Conservation (phyloP, 2,797 vertebrate genomes). For the Crocodylus rhombifer region DNA sequence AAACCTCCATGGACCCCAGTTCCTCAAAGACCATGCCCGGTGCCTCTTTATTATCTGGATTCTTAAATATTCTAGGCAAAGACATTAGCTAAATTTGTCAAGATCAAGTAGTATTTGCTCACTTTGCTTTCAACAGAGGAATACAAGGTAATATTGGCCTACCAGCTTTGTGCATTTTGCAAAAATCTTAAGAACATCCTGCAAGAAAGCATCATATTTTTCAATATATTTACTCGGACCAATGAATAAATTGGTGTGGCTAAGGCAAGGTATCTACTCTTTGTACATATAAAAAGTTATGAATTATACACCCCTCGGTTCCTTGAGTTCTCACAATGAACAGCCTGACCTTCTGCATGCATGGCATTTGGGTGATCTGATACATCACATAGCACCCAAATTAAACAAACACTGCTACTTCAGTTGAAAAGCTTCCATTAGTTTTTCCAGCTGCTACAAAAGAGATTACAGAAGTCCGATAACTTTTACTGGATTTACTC, state of each 20-base stretch:
- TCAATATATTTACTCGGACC: background rate
- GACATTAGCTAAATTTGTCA: background rate
- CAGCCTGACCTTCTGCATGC: background rate
- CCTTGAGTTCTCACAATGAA: slow-evolving; percentile 23
- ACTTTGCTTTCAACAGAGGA: background rate
- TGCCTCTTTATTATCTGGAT: background rate
- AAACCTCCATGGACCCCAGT: background rate
- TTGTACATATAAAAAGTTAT: too few relatives aligned
- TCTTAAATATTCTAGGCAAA: background rate
- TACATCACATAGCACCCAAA: background rate
- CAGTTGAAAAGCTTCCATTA: slow-evolving; percentile 61
- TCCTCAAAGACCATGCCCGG: background rate
- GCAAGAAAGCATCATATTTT: background rate
- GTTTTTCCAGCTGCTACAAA: slow-evolving; percentile 45
- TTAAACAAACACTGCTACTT: slow-evolving; percentile 61
- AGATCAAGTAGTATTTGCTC: background rate
- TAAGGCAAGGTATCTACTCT: background rate
- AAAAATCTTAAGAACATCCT: background rate
- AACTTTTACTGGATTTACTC: background rate
- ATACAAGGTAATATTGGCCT: background rate
- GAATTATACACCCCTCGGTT: background rate
- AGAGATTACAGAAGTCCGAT: slow-evolving; percentile 17
- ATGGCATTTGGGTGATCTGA: too few relatives aligned
- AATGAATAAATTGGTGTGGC: background rate
- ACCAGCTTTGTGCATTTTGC: background rate